phyloP scores from a whole-genome alignment of 2,797 vertebrate genomes.

The Urocyon cinereoargenteus region DNA sequence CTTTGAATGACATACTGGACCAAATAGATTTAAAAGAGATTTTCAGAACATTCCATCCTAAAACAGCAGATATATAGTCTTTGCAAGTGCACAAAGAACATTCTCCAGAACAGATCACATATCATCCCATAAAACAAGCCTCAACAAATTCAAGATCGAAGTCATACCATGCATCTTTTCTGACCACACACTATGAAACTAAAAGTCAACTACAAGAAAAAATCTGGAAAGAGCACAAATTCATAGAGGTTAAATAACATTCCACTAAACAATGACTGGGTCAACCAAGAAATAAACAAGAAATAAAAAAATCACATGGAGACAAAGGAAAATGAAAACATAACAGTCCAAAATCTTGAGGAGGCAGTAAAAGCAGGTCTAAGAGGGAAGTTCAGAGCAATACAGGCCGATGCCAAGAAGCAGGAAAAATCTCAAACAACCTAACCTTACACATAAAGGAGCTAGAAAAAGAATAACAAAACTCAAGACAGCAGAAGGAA shows the following conservation, averaged over 20 bases:
- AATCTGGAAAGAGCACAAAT: not conserved
- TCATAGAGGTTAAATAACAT: not conserved
- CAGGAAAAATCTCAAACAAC: not conserved
- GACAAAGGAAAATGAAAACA: not conserved
- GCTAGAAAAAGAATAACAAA: not conserved
- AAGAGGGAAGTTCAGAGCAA: not conserved
- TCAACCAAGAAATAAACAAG: not conserved
- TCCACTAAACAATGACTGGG: not conserved
- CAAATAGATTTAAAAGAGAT: not conserved
- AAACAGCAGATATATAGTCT: not conserved
- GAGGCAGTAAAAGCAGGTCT: not conserved
- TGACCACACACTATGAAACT: not conserved
- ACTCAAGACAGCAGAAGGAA: not conserved
- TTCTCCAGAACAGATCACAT: not conserved
- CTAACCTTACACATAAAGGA: not conserved
- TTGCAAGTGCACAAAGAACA: not conserved
- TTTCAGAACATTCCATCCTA: not conserved
- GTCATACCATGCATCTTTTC: not conserved
- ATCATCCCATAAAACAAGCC: not conserved
- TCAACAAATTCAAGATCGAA: not conserved
- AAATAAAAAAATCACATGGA: not conserved
- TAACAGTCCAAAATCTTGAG: not conserved
- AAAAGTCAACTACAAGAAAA: not conserved
- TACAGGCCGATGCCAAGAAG: not conserved
- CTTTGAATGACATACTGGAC: not conserved